These are phyloP conservation scores for Gopherus flavomarginatus DNA, from an alignment of 2,113 vertebrate genomes.

Conservation along the genomic window DNA sequence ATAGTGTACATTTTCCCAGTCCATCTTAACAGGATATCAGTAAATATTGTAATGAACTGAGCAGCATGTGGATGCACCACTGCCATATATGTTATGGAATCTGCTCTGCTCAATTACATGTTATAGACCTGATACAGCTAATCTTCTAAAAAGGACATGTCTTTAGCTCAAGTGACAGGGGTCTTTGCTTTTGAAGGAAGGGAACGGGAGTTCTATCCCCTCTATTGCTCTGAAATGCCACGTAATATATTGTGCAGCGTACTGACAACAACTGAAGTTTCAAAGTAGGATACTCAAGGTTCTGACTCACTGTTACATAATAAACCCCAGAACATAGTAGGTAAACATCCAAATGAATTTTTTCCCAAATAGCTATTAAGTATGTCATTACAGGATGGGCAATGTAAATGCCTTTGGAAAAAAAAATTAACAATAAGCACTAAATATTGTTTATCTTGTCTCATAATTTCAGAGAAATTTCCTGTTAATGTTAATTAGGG, in stretches of 20 bases:
- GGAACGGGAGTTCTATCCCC: neutral
- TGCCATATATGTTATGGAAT: neutral
- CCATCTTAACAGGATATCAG: fast-evolving
- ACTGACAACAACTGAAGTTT: neutral
- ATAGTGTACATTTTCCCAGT: neutral
- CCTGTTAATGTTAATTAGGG: neutral
- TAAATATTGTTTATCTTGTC: conserved; percentile 37
- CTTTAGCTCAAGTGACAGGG: neutral
- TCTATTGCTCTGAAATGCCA: neutral
- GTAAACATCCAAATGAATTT: neutral
- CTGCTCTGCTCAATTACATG: neutral
- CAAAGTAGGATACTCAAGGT: neutral
- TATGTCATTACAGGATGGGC: neutral
- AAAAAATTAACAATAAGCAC: conserved; percentile 46
- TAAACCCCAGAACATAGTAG: conserved; percentile 9
- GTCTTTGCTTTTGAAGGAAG: neutral
- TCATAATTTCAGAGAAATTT: conserved; percentile 20
- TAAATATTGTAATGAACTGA: neutral
- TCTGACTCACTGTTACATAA: fast-evolving
- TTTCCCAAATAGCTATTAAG: neutral
- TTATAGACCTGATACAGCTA: neutral
- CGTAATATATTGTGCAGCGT: neutral
- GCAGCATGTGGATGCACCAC: neutral
- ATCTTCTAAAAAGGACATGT: neutral
- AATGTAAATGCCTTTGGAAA: conserved; percentile 44